These are phyloP conservation scores for Nycticebus coucang DNA, from an alignment of 2,113 vertebrate genomes.

Conservation along the genomic window DNA sequence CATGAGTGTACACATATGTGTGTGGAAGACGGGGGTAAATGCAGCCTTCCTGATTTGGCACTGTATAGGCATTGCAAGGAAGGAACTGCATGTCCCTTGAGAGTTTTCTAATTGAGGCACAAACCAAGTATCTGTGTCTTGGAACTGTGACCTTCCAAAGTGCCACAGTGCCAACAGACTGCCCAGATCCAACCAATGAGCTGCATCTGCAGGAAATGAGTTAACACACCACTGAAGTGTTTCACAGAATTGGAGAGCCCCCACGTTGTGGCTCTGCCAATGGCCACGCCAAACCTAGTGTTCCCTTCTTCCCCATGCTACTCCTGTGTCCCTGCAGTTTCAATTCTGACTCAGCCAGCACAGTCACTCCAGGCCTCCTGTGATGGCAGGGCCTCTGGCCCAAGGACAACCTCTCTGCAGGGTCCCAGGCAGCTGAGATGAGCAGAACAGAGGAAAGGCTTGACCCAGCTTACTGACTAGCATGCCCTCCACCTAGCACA, in stretches of 20 bases:
- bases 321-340: neutral
- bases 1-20: neutral
- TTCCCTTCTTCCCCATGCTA: neutral
- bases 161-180: neutral
- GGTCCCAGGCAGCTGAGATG: neutral
- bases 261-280: neutral
- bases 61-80: neutral
- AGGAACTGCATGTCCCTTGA: neutral
- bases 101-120: conserved; percentile 29
- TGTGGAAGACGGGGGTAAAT: neutral
- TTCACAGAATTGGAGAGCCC: neutral
- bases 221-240: no score
- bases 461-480: neutral
- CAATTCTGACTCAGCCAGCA: neutral
- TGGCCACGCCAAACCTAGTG: neutral
- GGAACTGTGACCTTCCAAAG: conserved; percentile 6
- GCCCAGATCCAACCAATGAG: neutral
- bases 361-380: neutral
- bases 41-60: neutral
- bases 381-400: neutral
- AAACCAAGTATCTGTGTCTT: neutral
- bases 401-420: neutral
- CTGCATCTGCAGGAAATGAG: neutral
- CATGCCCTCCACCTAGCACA: neutral
- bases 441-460: neutral